Conservation (phyloP, 2,888 invertebrate species). For the Calameuta pallipes region DNA sequence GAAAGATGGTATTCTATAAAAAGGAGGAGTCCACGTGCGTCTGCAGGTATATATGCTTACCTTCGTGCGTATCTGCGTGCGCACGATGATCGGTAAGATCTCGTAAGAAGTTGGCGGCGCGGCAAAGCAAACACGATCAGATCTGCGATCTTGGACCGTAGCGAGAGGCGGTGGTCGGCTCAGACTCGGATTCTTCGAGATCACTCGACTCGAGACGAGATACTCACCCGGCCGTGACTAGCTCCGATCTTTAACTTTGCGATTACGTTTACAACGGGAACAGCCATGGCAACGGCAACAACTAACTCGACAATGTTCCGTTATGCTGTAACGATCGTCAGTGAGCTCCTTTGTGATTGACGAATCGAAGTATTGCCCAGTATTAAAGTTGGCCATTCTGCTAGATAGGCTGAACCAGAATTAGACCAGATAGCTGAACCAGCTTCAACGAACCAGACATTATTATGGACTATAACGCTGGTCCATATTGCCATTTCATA, state of each 20-base stretch:
- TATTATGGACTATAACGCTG: too few relatives aligned
- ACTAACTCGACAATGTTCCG: too few relatives aligned
- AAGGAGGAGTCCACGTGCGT: too few relatives aligned
- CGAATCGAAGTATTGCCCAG: not conserved
- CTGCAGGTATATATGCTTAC: too few relatives aligned
- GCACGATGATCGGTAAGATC: slow-evolving; percentile 29
- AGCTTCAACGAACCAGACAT: too few relatives aligned
- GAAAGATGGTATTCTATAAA: too few relatives aligned
- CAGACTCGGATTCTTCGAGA: slow-evolving; percentile 1
- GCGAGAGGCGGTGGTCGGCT: not conserved
- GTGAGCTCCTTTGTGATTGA: too few relatives aligned
- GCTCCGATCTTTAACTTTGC: slow-evolving; percentile 27
- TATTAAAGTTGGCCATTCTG: too few relatives aligned
- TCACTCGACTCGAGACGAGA: slow-evolving; percentile 12
- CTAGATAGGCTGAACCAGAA: too few relatives aligned
- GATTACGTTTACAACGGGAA: not conserved
- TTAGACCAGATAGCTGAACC: too few relatives aligned
- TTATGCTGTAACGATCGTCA: too few relatives aligned
- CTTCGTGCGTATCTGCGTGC: slow-evolving; percentile 8
- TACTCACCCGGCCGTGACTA: slow-evolving; percentile 31
- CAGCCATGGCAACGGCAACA: not conserved
- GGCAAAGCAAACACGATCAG: slow-evolving; percentile 52
- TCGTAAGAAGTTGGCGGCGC: slow-evolving; percentile 32
- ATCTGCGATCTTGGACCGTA: slow-evolving; percentile 35
- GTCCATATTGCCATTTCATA: too few relatives aligned